Evolutionary conservation across 2,113 vertebrate species (phyloP).

Genomic region (Syngnathus floridae): DNA sequence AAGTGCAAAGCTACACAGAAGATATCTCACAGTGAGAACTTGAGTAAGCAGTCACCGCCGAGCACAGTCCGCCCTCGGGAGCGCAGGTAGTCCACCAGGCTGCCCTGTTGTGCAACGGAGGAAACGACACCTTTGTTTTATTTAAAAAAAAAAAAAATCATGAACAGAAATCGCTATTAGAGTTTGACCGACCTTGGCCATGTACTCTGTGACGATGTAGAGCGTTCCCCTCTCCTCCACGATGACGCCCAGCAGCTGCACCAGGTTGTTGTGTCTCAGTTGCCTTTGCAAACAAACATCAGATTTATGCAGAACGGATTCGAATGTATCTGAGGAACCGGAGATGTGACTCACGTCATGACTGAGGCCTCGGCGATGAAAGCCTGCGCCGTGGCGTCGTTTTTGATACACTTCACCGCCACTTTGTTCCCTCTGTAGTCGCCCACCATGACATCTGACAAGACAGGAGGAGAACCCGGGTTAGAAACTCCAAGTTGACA

Average conservation of each 20-base stretch:
- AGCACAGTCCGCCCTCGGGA: conserved; percentile 90
- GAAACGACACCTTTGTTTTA: neutral
- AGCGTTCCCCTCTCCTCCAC: conserved; percentile 91
- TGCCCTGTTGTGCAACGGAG: conserved; percentile 72
- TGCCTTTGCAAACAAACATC: conserved; percentile 65
- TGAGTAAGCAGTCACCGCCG: conserved; percentile 86
- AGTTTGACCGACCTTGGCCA: conserved; percentile 84
- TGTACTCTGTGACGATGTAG: conserved; percentile 96
- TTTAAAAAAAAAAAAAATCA: too few relatives aligned
- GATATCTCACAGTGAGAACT: conserved; percentile 86
- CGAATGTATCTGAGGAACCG: too few relatives aligned
- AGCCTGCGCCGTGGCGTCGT: conserved; percentile 92
- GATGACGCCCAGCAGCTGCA: conserved; percentile 91
- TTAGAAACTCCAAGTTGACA: neutral
- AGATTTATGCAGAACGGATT: neutral
- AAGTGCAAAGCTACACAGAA: neutral
- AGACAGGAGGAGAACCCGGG: neutral
- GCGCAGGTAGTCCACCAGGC: conserved; percentile 91
- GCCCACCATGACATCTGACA: conserved; percentile 71
- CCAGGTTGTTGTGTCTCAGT: conserved; percentile 92
- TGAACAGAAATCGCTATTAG: too few relatives aligned
- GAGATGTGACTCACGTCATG: conserved; percentile 84
- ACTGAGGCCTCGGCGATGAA: conserved; percentile 94
- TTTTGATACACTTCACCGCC: conserved; percentile 96
- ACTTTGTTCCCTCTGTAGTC: conserved; percentile 94